Percentiles rank a stretch among this genome's conserved stretches.
Conservation (phyloP, 1,140 invertebrate species). For the Saccostrea cuccullata region DNA sequence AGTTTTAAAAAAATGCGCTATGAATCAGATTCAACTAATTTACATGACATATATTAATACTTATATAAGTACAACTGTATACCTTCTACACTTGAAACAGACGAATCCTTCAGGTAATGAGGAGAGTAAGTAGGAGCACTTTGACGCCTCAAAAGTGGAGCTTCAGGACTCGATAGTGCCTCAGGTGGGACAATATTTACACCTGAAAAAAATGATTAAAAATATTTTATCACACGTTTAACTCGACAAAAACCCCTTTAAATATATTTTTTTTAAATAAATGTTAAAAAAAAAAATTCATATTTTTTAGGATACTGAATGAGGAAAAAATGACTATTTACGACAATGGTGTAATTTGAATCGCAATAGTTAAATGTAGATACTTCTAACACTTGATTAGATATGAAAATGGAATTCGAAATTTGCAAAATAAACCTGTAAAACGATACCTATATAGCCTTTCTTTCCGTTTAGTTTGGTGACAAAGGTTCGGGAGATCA, state of each 20-base stretch:
- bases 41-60: too few species aligned
- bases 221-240: background rate
- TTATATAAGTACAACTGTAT: background rate
- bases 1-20: too few species aligned
- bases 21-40: too few species aligned
- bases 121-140: conserved; percentile 18
- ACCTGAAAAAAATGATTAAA: background rate
- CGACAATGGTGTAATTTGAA: too few species aligned
- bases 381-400: background rate
- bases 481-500: background rate
- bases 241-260: too few species aligned
- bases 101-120: background rate
- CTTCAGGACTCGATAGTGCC: background rate
- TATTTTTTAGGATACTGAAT: too few species aligned
- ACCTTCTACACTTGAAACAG: conserved; percentile 42
- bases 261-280: too few species aligned
- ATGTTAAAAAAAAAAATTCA: too few species aligned
- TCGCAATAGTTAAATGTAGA: background rate
- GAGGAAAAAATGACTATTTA: too few species aligned
- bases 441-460: background rate
- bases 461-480: background rate
- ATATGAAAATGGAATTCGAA: background rate
- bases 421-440: background rate
- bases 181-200: conserved; percentile 13
- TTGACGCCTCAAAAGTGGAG: conserved; percentile 34